phyloP scores from a whole-genome alignment of 2,888 invertebrate species.

The Eupeodes luniger region DNA sequence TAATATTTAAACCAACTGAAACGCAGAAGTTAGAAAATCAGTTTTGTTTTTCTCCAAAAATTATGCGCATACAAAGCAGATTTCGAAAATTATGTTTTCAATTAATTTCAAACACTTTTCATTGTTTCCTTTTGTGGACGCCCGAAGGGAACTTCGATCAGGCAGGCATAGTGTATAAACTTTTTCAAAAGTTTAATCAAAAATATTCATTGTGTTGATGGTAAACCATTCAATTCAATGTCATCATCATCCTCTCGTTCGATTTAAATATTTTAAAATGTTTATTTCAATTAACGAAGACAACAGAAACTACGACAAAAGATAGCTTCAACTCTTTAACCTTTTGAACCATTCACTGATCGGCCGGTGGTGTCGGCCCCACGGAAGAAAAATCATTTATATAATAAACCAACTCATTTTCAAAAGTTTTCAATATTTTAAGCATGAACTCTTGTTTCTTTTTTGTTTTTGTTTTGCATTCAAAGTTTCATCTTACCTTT shows the following conservation, averaged over 20 bases:
- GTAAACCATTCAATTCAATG: slow-evolving; percentile 28
- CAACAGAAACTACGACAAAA: background rate
- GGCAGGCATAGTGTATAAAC: background rate
- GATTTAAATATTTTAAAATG: slow-evolving; percentile 44
- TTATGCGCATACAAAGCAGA: slow-evolving; percentile 15
- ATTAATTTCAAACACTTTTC: slow-evolving; percentile 31
- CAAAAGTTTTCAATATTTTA: slow-evolving; percentile 31
- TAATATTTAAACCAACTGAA: background rate
- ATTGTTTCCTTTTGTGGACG: background rate
- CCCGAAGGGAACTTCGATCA: no score
- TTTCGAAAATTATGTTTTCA: background rate
- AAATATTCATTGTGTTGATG: slow-evolving; percentile 35
- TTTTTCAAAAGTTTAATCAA: slow-evolving; percentile 38
- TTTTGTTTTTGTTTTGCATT: background rate
- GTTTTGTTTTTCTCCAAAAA: background rate
- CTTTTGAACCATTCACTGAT: background rate
- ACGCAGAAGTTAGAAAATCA: background rate
- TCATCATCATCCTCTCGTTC: background rate
- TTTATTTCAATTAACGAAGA: slow-evolving; percentile 51
- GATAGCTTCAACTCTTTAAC: slow-evolving; percentile 33
- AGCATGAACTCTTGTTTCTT: background rate
- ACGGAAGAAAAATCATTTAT: slow-evolving; percentile 46
- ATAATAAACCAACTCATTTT: slow-evolving; percentile 54
- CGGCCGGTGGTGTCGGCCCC: no score
- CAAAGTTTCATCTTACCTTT: slow-evolving; percentile 5